A percentile compares a stretch with the other conserved stretches of the same genome.
These are phyloP conservation scores for Amphipyra tragopoginis DNA, from an alignment of 2,888 invertebrate species.

Conservation along the genomic window DNA sequence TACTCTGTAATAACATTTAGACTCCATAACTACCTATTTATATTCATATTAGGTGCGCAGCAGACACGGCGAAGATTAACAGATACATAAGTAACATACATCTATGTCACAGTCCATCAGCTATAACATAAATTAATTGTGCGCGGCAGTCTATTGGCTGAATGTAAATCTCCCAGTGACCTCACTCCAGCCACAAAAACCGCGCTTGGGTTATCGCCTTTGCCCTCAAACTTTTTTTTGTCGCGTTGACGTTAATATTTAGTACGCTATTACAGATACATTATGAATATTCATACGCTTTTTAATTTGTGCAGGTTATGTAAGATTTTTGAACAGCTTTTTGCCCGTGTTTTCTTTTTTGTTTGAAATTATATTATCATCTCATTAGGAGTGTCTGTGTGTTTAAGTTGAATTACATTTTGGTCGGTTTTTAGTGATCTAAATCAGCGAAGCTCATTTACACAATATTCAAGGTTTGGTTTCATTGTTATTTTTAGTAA, in stretches of 20 bases:
- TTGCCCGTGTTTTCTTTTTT: slow-evolving; percentile 29
- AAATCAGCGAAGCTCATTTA: slow-evolving; percentile 11
- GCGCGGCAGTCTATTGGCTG: slow-evolving; percentile 58
- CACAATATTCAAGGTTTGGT: slow-evolving; percentile 9
- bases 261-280: slow-evolving; percentile 42
- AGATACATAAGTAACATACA: slow-evolving; percentile 41
- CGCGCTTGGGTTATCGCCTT: slow-evolving; percentile 65
- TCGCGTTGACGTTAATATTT: slow-evolving; percentile 53
- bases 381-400: slow-evolving; percentile 15
- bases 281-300: slow-evolving; percentile 52
- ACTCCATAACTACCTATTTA: slow-evolving; percentile 24
- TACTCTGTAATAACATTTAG: slow-evolving; percentile 22
- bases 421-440: slow-evolving; percentile 15
- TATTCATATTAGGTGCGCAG: slow-evolving; percentile 28
- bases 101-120: slow-evolving; percentile 51
- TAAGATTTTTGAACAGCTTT: slow-evolving; percentile 38
- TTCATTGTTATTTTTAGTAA: slow-evolving; percentile 18
- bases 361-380: slow-evolving; percentile 33
- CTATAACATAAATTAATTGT: slow-evolving; percentile 59
- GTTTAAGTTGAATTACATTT: background rate
- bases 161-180: slow-evolving; percentile 68
- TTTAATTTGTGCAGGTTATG: slow-evolving; percentile 44
- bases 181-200: slow-evolving; percentile 61
- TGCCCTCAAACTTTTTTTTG: slow-evolving; percentile 56
- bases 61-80: slow-evolving; percentile 40